Conservation (phyloP, 2,888 invertebrate genomes). For the Xanthia togata region DNA sequence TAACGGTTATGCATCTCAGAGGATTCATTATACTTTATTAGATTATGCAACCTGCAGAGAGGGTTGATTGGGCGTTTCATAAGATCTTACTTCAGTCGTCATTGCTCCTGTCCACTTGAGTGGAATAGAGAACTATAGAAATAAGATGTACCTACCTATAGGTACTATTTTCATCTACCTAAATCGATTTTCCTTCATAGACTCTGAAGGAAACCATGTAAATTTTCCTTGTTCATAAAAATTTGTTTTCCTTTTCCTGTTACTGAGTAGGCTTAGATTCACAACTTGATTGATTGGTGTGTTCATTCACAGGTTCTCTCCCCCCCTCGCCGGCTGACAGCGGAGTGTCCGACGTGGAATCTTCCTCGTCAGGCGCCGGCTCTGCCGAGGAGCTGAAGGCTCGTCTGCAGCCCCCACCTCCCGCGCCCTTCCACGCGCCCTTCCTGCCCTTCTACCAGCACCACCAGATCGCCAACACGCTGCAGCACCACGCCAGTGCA, state of each 20-base stretch:
- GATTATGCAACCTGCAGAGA: constrained; percentile 16
- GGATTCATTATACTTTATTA: constrained; percentile 39
- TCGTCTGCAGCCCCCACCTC: constrained; percentile 94
- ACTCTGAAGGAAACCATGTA: background rate
- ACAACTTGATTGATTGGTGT: constrained; percentile 21
- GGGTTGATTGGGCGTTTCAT: constrained; percentile 5
- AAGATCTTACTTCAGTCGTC: background rate
- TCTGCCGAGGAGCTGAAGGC: constrained; percentile 96
- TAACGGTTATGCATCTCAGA: constrained; percentile 59
- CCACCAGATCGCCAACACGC: constrained; percentile 88
- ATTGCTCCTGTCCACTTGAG: background rate
- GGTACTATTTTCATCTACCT: background rate
- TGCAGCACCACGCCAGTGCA: constrained; percentile 88
- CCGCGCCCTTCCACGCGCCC: constrained; percentile 88
- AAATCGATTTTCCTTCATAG: background rate
- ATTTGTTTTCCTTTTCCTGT: background rate
- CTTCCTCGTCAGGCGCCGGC: constrained; percentile 95
- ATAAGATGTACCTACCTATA: background rate
- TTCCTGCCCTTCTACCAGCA: constrained; percentile 93
- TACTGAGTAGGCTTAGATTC: background rate
- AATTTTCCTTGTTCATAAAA: background rate
- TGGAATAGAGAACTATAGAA: background rate
- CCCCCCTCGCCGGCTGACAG: constrained; percentile 99
- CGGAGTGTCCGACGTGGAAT: constrained; percentile 99
- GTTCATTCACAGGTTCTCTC: constrained; percentile 93